Conservation (phyloP, 2,797 vertebrate species). For the Bradypodion ventrale region DNA sequence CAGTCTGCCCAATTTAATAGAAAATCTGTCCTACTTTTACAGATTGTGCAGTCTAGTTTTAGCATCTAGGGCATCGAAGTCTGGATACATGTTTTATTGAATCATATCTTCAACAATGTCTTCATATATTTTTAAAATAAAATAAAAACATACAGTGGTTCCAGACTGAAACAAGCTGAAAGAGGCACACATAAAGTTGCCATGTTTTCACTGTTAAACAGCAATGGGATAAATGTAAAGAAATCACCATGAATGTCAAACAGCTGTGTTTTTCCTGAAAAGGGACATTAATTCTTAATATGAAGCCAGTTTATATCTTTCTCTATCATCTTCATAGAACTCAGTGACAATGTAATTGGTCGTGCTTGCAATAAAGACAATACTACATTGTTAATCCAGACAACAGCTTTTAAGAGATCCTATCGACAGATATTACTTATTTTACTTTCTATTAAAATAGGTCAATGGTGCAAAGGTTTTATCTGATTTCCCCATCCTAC, state of each 20-base stretch:
- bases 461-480: conserved; percentile 8
- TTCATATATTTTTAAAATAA: conserved; percentile 70
- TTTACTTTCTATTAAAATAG: conserved; percentile 28
- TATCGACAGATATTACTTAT: conserved; percentile 27
- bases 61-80: conserved; percentile 69
- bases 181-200: conserved; percentile 21
- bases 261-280: conserved; percentile 53
- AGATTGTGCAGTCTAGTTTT: conserved; percentile 67
- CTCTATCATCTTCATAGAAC: conserved; percentile 17
- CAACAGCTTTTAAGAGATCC: conserved; percentile 27
- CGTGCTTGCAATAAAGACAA: conserved; percentile 23
- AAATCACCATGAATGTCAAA: conserved; percentile 50
- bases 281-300: conserved; percentile 56
- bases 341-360: conserved; percentile 18
- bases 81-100: conserved; percentile 73
- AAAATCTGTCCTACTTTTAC: conserved; percentile 72
- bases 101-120: conserved; percentile 68
- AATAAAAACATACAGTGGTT: conserved; percentile 53
- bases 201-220: conserved; percentile 46
- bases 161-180: conserved; percentile 59
- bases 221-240: conserved; percentile 46
- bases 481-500: background rate
- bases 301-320: conserved; percentile 28
- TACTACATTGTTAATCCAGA: conserved; percentile 31
- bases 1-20: conserved; percentile 68